Evolutionary conservation across 2,797 vertebrate species (phyloP).

Genomic region (Sylvia borin): DNA sequence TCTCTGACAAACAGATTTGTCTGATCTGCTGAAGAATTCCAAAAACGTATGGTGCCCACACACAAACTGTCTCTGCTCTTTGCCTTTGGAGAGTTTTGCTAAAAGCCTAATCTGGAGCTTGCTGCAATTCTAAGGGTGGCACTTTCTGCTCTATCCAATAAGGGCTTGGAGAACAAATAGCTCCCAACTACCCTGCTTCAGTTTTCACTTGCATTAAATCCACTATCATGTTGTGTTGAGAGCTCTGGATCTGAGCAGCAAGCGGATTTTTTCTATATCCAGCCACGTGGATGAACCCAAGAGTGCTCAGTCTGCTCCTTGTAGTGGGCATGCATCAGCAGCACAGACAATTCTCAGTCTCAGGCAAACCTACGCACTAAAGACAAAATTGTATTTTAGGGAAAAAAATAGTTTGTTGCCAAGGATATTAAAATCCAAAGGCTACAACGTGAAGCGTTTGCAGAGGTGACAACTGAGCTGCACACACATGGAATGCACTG

Average conservation of each 20-base stretch:
- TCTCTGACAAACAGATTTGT: background rate
- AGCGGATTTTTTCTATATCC: background rate
- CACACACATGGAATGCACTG: background rate
- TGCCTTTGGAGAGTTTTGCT: background rate
- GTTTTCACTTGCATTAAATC: background rate
- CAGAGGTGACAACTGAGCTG: background rate
- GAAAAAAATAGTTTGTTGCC: background rate
- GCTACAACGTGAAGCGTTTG: background rate
- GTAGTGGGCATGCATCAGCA: background rate
- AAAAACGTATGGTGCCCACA: background rate
- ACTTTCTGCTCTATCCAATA: background rate
- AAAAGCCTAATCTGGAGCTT: background rate
- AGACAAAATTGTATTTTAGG: background rate
- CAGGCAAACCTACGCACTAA: accelerated
- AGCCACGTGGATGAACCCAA: background rate
- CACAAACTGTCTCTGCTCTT: background rate
- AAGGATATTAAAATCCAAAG: background rate
- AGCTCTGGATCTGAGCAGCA: background rate
- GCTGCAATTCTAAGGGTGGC: background rate
- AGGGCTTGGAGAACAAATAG: background rate
- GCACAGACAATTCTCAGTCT: background rate
- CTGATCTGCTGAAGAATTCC: background rate
- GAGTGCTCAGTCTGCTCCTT: background rate
- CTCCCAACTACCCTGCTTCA: background rate
- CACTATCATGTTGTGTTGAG: background rate